Evolutionary conservation across 2,888 invertebrate species (phyloP).

Genomic region (Tortricodes alternella): DNA sequence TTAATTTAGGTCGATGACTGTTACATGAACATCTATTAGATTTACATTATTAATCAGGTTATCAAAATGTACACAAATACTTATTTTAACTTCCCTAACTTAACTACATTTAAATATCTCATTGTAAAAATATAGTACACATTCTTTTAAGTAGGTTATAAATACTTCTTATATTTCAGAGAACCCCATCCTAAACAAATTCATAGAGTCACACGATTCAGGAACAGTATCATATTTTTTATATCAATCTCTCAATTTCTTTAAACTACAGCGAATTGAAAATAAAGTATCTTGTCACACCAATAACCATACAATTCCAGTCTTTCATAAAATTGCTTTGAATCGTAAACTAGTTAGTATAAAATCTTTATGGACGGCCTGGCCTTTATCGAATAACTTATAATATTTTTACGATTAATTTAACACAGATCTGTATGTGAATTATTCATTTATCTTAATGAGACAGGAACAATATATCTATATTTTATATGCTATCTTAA

Average conservation of each 20-base stretch:
- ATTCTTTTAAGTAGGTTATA: conserved; percentile 51
- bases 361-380: conserved; percentile 73
- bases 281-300: conserved; percentile 39
- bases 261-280: conserved; percentile 4
- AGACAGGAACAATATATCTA: conserved; percentile 42
- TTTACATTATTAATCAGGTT: conserved; percentile 54
- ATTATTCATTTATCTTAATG: conserved; percentile 18
- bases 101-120: conserved; percentile 62
- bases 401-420: conserved; percentile 38
- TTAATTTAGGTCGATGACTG: conserved; percentile 72
- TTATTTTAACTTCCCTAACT: conserved; percentile 56
- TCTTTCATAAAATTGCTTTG: conserved; percentile 66
- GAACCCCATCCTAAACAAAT: conserved; percentile 33
- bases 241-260: background rate
- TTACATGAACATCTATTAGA: conserved; percentile 60
- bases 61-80: conserved; percentile 79
- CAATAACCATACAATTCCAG: conserved; percentile 55
- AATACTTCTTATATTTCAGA: conserved; percentile 31
- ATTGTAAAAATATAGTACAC: conserved; percentile 77
- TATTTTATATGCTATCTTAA: conserved; percentile 24
- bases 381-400: conserved; percentile 54
- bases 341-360: conserved; percentile 47
- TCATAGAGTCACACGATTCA: no score
- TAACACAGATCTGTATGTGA: conserved; percentile 52
- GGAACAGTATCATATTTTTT: no score